Evolutionary conservation across 2,888 invertebrate genomes (phyloP).

Genomic region (Aphrophora alni): DNA sequence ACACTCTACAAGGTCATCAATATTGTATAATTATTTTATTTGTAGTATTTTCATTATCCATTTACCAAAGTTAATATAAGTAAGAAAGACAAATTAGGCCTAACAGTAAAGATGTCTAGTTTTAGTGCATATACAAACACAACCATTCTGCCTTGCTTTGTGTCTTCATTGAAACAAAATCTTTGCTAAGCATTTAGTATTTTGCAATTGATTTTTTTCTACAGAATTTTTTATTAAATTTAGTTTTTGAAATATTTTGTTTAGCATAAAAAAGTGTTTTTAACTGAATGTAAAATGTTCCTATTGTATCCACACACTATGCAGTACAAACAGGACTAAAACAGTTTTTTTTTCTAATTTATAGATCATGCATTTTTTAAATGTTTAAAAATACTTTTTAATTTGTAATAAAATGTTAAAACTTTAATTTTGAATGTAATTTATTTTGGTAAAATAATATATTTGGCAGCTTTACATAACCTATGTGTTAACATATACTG

Average conservation of each 20-base stretch:
- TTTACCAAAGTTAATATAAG: neutral
- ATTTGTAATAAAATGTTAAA: neutral
- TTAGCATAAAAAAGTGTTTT: neutral
- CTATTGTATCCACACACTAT: neutral
- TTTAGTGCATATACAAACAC: neutral
- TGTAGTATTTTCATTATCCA: neutral
- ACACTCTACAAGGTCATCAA: neutral
- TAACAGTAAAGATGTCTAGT: neutral
- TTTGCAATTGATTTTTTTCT: neutral
- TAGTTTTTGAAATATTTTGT: constrained; percentile 1
- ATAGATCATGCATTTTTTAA: neutral
- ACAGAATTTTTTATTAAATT: neutral
- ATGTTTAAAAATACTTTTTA: neutral
- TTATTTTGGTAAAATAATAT: neutral
- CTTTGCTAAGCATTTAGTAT: neutral
- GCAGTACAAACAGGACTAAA: neutral
- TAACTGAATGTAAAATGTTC: neutral
- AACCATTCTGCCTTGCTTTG: constrained; percentile 3
- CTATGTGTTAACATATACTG: neutral
- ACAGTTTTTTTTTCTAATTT: neutral
- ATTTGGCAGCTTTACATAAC: neutral
- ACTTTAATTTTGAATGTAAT: neutral
- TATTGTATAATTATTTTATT: neutral
- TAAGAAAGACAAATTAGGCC: neutral
- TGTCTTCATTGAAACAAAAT: neutral